Evolutionary conservation across 1,140 invertebrate species (phyloP), one percentile per base, ranked within the genome.

Genomic region (Drosophila athabasca): DNA sequence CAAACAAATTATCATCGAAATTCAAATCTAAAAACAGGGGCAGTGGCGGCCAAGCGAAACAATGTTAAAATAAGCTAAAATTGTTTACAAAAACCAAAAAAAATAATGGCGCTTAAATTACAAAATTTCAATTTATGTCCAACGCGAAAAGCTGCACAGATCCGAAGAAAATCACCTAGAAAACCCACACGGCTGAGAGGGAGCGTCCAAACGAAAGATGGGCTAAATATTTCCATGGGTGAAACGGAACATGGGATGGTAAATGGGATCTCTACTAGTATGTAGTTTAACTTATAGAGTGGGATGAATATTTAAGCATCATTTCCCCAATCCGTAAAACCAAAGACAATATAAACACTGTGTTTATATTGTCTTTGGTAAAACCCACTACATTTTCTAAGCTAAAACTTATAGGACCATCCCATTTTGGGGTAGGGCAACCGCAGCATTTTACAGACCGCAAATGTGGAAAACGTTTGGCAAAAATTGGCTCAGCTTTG

Each of bases 81-180:
- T 77, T 84, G 81, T 84, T 84, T 84, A 84, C 82, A 60, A 69
- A 69, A 73, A 72, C 15, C 50, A 19, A 65, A 83, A 83, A 76
- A 83, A 76, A 57, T 87, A 88, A 88, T 88, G 74, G 75, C 76
- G 68, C 83, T 87, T 88, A 83, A 88, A 87, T 83, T 87, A 88
- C 66, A 88, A 53, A 67, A 62, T 58, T 67, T 49, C 58, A 44
- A 79, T 62, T 79, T 61, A 52, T 46, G 58, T 55, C 46, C 45
- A 13, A 51, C 54, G n/a, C 19, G 45, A 39, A 31, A 59, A 65
- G 66, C 58, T 45, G 51, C 49, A 60, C 6, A 31, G 29, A 26
- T 64, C 53, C 15, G 8, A 29, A 35, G 39, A 45, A 11, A 64
- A 65, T 80, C 22, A 64, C 51, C 61, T 73, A 49, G 15, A 26